Evolutionary conservation across 2,797 vertebrate species (phyloP).

Genomic region (Atherinosoma microstoma): DNA sequence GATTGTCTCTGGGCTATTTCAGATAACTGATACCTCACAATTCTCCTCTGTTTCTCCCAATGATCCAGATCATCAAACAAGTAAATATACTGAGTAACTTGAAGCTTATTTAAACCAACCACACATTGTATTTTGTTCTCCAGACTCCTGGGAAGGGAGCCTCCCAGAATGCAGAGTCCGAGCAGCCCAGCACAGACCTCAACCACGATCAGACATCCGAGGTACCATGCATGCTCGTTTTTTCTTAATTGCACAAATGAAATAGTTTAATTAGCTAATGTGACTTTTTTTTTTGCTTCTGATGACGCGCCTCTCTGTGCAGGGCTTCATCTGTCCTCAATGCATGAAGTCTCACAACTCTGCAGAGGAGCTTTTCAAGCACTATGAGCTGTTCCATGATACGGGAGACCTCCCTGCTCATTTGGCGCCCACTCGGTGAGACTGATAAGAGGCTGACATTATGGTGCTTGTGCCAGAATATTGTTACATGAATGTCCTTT

Average conservation of each 20-base stretch:
- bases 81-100: not conserved
- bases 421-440: constrained; percentile 88
- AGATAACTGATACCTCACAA: not conserved
- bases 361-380: constrained; percentile 97
- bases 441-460: not conserved
- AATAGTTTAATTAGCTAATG: not conserved
- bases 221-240: constrained; percentile 79
- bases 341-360: constrained; percentile 99
- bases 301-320: constrained; percentile 40
- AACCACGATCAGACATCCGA: constrained; percentile 96
- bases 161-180: constrained; percentile 93
- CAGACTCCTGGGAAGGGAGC: constrained; percentile 97
- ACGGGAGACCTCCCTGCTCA: constrained; percentile 89
- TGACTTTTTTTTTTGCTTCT: constrained; percentile 1
- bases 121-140: constrained; percentile 31
- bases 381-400: constrained; percentile 96
- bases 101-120: constrained; percentile 5
- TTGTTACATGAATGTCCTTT: not conserved
- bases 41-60: not conserved
- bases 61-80: not conserved
- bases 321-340: constrained; percentile 99
- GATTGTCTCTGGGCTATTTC: not conserved
- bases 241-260: not conserved
- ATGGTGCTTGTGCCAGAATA: not conserved
- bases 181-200: constrained; percentile 91